Evolutionary conservation across 2,797 vertebrate genomes (phyloP), one percentile per base, ranked within the genome.

Genomic region (Myiotriccus ornatus): DNA sequence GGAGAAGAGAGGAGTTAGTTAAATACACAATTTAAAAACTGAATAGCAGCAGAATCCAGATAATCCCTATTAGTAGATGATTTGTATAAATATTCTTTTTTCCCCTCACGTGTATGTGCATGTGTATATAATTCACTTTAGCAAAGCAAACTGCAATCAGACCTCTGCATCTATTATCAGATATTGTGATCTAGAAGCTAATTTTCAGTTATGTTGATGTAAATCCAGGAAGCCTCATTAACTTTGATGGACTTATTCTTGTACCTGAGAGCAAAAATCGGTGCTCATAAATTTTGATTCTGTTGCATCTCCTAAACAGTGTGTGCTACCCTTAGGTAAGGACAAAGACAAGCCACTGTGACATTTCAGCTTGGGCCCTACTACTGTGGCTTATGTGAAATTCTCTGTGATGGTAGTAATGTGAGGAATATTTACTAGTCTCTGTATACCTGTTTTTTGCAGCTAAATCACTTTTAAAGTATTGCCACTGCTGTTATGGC

Each of bases 101-200:
- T 27, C 35, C 35, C 32, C 52, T 83, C 59, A 73, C 6, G 4
- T 83, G 67, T 90, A 39, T 63, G 52, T 86, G 35, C 64, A 12
- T 92, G 52, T 84, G 62, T 93, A 49, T 93, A 69, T 94, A 91
- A 94, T 93, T 94, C 90, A 83, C 57, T 83, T 44, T 32, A 92
- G 71, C 64, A 92, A 78, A 93, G 82, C 10, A 6, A 89, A 80
- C 79, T 94, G 93, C 74, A 93, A 90, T 96, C 89, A 95, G 74
- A 87, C 63, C 28, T 96, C 60, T 91, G 89, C 95, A 96, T 96
- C 90, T 93, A 71, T 95, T 95, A 94, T 73, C 87, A 94, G 94
- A 84, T 86, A 93, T 64, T 94, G 87, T 94, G 88, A 88, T 95
- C 85, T 91, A 90, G 59, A 86, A 94, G 91, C 44, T 94, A 75